Evolutionary conservation across 2,888 invertebrate species (phyloP).

Genomic region (Tenthredo livida): DNA sequence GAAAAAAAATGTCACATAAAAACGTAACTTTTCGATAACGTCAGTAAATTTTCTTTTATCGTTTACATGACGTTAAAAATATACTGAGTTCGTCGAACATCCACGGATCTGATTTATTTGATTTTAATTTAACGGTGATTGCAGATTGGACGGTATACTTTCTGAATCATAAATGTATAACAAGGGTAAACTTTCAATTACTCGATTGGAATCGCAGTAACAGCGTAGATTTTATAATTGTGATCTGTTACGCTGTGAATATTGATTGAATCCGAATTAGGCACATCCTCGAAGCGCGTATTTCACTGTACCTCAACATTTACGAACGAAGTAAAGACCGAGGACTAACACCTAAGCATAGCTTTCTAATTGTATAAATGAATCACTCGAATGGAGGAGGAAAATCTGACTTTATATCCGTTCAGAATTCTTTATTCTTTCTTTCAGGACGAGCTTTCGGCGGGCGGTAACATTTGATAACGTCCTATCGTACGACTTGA

Average conservation of each 20-base stretch:
- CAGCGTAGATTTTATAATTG: conserved; percentile 7
- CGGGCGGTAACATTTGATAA: neutral
- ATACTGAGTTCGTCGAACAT: neutral
- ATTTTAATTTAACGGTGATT: neutral
- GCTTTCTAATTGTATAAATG: conserved; percentile 17
- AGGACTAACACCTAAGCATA: neutral
- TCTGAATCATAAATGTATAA: conserved; percentile 10
- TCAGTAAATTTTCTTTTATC: neutral
- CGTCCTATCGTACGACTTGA: neutral
- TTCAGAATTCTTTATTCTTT: neutral
- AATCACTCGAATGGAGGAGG: neutral
- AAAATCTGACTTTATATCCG: neutral
- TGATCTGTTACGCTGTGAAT: neutral
- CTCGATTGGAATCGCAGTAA: conserved; percentile 4
- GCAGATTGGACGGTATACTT: neutral
- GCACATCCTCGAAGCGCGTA: neutral
- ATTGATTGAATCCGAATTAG: conserved; percentile 16
- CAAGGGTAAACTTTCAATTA: neutral
- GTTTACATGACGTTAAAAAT: neutral
- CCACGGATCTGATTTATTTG: neutral
- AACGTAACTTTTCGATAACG: conserved; percentile 5
- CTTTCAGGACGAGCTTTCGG: neutral
- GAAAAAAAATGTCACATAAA: neutral
- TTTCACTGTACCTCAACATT: neutral
- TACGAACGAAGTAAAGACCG: neutral